These are phyloP conservation scores for Cosmia trapezina DNA, from an alignment of 2,888 invertebrate species.

Conservation along the genomic window DNA sequence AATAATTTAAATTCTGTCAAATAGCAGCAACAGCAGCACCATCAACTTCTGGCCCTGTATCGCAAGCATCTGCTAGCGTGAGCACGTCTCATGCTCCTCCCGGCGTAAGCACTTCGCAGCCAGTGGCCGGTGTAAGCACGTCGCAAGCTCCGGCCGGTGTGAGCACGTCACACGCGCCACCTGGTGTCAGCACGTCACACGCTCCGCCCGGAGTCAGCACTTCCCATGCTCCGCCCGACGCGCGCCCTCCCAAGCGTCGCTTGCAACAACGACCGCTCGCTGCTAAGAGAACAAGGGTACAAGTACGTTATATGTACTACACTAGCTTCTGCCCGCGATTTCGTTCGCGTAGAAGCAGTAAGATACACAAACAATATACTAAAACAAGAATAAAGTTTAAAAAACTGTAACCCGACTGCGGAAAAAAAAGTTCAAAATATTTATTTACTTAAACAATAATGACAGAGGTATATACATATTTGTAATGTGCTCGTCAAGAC, in stretches of 20 bases:
- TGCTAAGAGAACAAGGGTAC: constrained; percentile 89
- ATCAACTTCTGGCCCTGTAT: constrained; percentile 71
- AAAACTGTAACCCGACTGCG: no score
- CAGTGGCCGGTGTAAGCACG: constrained; percentile 68
- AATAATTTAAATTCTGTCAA: neutral
- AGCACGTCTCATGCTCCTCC: constrained; percentile 73
- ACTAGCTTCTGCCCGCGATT: neutral
- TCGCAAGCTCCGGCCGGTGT: constrained; percentile 72
- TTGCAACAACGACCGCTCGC: constrained; percentile 84
- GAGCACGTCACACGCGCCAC: constrained; percentile 72
- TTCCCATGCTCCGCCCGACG: constrained; percentile 78
- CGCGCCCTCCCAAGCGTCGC: constrained; percentile 83
- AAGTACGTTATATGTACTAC: constrained; percentile 74
- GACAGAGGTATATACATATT: no score
- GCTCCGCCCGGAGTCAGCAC: constrained; percentile 73
- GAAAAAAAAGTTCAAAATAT: no score
- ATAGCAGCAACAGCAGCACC: constrained; percentile 67
- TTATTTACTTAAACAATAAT: no score
- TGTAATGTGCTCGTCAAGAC: no score
- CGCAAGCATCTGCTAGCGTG: constrained; percentile 75
- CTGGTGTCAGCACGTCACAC: constrained; percentile 74
- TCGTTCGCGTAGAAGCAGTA: neutral
- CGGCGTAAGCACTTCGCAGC: constrained; percentile 76
- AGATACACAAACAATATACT: neutral
- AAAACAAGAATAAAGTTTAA: no score